Base-by-base conservation (phyloP, 2,797 vertebrate species). In the Cryptoprocta ferox region DNA sequence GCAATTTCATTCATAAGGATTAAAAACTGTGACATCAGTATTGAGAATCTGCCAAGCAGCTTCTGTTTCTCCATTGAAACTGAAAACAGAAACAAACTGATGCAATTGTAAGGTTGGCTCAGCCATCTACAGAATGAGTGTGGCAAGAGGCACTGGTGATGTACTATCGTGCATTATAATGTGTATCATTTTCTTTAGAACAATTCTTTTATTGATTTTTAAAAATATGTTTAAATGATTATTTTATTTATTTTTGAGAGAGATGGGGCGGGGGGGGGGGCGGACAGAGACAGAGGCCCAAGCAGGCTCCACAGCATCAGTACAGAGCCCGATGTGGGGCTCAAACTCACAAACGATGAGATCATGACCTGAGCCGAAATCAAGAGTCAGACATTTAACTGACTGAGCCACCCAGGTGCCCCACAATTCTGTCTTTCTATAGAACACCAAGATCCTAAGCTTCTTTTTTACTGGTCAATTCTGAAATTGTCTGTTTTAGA, bases 1-100 rank as follows among this genome's bases (percentile, higher is more conserved):
- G 93, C 95, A 97, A 96, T 97, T 94, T 95, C 93, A 97, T 97
- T 97, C 97, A 94, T 91, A 94, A 98, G 89, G 68, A 97, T 98
- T 98, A 96, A 97, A 97, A 96, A 84, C 89, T 81, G 70, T 89
- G 86, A 97, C 94, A 97, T 97, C 95, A 89, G 78, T 95, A 89
- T 92, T 94, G 93, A 94, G 79, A 97, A 98, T 94, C 93, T 97
- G 92, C 93, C 80, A 89, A 97, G 79, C 28, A 80, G 89, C 80
- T 96, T 97, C 86, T 79, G 28, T 93, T 96, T 94, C 83, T 73
- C 76, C 48, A 68, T 2, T 66, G 56, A 87, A 87, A 95, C 42
- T 81, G 90, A 85, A 89, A 95, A 78, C 37, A 83, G 81, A 96
- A 87, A 94, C 66, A 95, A 93, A 91, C 0, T 37, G 94, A 89